Evolutionary conservation across 2,888 invertebrate species (phyloP), one percentile per base, ranked within the genome.

Genomic region (Marronus borbonicus): DNA sequence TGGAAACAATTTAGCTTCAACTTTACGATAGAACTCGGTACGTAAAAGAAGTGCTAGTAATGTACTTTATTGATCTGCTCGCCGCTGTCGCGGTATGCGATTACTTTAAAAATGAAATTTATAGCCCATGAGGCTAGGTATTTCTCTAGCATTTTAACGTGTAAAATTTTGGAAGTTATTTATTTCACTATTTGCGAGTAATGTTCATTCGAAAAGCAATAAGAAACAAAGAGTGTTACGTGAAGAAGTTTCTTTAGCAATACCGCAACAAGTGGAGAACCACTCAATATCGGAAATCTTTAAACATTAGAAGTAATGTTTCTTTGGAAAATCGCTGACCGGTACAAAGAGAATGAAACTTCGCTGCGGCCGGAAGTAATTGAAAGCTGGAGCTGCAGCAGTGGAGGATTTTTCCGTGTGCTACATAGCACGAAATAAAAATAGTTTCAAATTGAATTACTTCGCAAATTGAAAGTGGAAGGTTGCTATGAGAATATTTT

Each of bases 261-360:
- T 74, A 0, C 55, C 65, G 39, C 50, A 76, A 66, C 60, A 74
- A 72, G 52, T 65, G 55, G 76, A 52, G 52, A 52, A 55, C 55
- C 44, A 36, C 58, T 60, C 60, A 60, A 74, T 62, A 74, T 60
- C 60, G 58, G 8, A 74, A 60, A 74, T 58, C 72, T 36, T 72
- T 12, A 39, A 60, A 39, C 60, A 58, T 58, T 58, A 58, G 44
- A 74, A 44, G 49, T 74, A 74, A 74, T 44, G 60, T 24, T 60
- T 60, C 60, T 74, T 74, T 44, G 44, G 60, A 60, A 68, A 68
- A 74, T 39, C 60, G 14, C 44, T 60, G 60, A 74, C 72, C 44
- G 36, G 24, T 60, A 74, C 60, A 62, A 74, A 44, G 60, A 36
- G 55, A 74, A 24, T 31, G 24, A 60, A 68, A 68, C 50, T 20